Percentiles rank a stretch among this genome's conserved stretches.
These are phyloP conservation scores for Pavo muticus DNA, from an alignment of 2,113 vertebrate genomes.

Conservation along the genomic window DNA sequence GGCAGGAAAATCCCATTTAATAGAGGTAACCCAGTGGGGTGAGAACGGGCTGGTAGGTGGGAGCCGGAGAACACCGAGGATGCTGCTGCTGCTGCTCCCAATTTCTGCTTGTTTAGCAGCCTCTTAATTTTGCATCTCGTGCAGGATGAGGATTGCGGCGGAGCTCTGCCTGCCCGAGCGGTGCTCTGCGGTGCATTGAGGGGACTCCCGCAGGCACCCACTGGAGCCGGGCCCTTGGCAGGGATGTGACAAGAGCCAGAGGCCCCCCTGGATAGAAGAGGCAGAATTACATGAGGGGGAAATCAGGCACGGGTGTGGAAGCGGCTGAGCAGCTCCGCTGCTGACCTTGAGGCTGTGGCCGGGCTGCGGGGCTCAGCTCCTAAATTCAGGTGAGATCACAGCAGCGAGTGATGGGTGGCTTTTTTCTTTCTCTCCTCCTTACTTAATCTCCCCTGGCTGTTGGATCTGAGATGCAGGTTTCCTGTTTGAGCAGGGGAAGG, in stretches of 20 bases:
- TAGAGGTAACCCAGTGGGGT: neutral
- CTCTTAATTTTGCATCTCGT: neutral
- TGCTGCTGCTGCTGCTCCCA: neutral
- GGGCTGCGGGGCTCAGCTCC: neutral
- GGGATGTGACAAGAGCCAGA: constrained; percentile 1
- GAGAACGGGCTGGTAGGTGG: neutral
- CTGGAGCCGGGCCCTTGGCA: neutral
- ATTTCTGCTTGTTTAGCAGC: neutral
- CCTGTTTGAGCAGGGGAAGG: constrained; percentile 56
- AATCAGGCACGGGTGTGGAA: accelerated
- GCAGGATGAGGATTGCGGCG: neutral
- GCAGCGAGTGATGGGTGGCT: constrained; percentile 9
- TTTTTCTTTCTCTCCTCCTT: constrained; percentile 24
- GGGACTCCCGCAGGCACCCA: neutral
- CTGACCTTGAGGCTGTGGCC: constrained; percentile 19
- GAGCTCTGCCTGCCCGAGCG: neutral
- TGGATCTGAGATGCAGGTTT: constrained; percentile 60
- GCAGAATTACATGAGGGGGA: neutral
- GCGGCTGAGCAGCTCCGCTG: neutral
- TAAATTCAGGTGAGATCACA: constrained; percentile 28
- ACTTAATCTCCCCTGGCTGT: constrained; percentile 54
- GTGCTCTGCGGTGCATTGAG: neutral
- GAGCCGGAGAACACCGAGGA: accelerated
- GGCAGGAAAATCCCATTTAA: neutral
- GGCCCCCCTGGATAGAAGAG: neutral